Evolutionary conservation across 1,140 invertebrate genomes (phyloP), one percentile per base, ranked within the genome.

Genomic region (Lysiphlebus fabarum): DNA sequence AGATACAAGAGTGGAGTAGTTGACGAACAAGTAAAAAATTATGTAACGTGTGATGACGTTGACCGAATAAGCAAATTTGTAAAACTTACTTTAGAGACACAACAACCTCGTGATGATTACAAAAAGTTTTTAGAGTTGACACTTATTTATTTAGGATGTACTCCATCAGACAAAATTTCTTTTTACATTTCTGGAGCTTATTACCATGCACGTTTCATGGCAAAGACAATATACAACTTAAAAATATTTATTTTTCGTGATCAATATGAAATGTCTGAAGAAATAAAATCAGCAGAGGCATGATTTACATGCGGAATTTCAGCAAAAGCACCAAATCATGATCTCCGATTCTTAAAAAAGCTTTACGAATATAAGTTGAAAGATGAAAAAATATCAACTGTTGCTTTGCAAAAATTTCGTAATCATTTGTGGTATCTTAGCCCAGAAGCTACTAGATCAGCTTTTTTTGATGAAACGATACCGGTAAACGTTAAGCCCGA

Each of bases 111-210:
- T 7, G 49, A 59, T 50, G 64, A 72, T 49, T 68, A 70, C 62
- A 65, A 60, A 43, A 64, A 69, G 54, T 50, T 71, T 34, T 63
- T 71, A 42, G 53, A 65, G 41, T 61, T 70, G 12, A 58, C 47
- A 56, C 58, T 65, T n/a, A 60, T 67, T 36, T 66, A 67, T 51
- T 47, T 72, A 8, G 65, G 57, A 44, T 57, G 34, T 17, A 36
- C 50, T 9, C 17, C 34, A 36, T 4, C 50, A 37, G 17, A 44
- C 17, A 49, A 37, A 10, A 36, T 53, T 11, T 53, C 34, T 36
- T 62, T 56, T 51, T 34, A 42, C 11, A 42, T 14, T 34, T 12
- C 47, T 40, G 43, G 54, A 34, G 61, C 61, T 42, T 53, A 53
- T 17, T 47, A 58, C 40, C 54, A 61, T 53, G 53, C 59, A 41